Base-by-base conservation (phyloP, 2,113 vertebrate genomes). In the Crotalus tigris region DNA sequence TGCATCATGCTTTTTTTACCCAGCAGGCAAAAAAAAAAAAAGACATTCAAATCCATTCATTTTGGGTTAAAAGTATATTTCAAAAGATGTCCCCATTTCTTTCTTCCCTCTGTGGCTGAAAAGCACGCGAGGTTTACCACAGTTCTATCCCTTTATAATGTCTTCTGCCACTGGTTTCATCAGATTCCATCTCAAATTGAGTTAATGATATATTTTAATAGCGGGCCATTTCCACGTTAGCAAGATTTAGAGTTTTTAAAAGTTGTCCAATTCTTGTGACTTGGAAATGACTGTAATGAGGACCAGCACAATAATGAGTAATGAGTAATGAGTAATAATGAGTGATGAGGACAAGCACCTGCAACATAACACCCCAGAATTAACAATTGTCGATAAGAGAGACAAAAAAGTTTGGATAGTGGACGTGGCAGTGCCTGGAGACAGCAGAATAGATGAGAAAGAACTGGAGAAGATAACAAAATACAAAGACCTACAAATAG, bases 31-130 rank as follows among this genome's bases (percentile, higher is more conserved):
- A 95, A 95, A 29, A 61, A 29, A 61, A 29, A 11, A 61, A 29
- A 12, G 26, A 0, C 9, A 46, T 92, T 12, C 92, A 53, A 90
- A 94, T 89, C 12, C 55, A 92, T 93, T 95, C 11, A 88, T 95
- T 94, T 93, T 61, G 23, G 57, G 29, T 57, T 95, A 95, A 96
- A 95, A 92, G 54, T 86, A 57, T 0, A 91, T 95, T 96, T 96
- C 81, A 92, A 93, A 94, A 64, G 91, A 17, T 87, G 95, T 91
- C 85, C 93, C 94, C 94, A 88, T 54, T 85, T 85, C 91, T 55
- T 94, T 59, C 5, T 57, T 1, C n/a, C 26, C 85, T 13, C 8
- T 2, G 53, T 2, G n/a, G 17, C 46, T 23, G 12, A 5, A 26
- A 39, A 54, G 33, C 26, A 15, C 39, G 26, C 24, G 75, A 88